These are phyloP conservation scores for Brotula barbata DNA, from an alignment of 2,797 vertebrate genomes.

Conservation along the genomic window DNA sequence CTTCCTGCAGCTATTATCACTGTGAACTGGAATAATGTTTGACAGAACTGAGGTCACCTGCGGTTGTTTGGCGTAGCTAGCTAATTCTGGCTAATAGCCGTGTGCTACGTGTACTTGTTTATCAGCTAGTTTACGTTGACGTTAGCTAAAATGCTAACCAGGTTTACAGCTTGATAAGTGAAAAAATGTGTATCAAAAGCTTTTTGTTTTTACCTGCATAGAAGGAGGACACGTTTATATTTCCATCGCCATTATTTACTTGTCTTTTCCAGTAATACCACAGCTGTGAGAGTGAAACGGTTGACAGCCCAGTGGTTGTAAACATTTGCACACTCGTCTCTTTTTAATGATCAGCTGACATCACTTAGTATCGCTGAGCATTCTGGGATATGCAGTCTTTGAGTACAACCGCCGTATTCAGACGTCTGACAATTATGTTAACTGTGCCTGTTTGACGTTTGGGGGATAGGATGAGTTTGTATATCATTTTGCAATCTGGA, in stretches of 20 bases:
- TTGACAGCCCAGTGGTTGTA: constrained; percentile 60
- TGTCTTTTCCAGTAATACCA: constrained; percentile 20
- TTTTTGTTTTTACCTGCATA: constrained; percentile 48
- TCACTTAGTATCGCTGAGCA: constrained; percentile 44
- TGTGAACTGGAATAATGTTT: too few species aligned
- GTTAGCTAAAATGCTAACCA: constrained; percentile 46
- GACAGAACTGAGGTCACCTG: too few species aligned
- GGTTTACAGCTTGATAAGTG: constrained; percentile 13
- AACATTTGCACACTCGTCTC: constrained; percentile 72
- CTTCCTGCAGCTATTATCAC: not conserved
- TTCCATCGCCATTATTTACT: not conserved
- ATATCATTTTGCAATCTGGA: too few species aligned
- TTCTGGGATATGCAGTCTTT: constrained; percentile 68
- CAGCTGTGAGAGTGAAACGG: constrained; percentile 27
- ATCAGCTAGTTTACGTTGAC: constrained; percentile 17
- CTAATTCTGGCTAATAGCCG: not conserved
- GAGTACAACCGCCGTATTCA: too few species aligned
- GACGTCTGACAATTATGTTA: too few species aligned
- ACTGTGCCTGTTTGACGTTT: too few species aligned
- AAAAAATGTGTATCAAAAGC: not conserved
- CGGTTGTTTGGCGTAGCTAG: too few species aligned
- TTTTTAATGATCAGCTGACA: constrained; percentile 68
- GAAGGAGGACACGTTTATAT: constrained; percentile 22
- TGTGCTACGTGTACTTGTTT: constrained; percentile 30
- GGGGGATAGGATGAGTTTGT: too few species aligned